Conservation (phyloP, 23 tunicate species). For the Phallusia fumigata region DNA sequence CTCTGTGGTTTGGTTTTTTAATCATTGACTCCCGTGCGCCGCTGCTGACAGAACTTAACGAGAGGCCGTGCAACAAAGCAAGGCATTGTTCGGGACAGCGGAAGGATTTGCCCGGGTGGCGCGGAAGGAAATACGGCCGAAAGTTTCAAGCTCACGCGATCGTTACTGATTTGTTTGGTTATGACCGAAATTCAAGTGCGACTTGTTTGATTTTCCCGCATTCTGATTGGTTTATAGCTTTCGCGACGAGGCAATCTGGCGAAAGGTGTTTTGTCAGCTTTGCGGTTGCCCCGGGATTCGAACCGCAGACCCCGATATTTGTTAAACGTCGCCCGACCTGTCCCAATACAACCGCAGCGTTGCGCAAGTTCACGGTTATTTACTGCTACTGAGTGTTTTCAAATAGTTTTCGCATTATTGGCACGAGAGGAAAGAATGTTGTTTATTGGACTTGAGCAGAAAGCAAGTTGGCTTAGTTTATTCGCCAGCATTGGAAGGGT, state of each 20-base stretch:
- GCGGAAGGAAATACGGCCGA: not conserved
- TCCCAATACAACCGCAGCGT: too few relatives aligned
- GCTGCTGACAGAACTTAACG: not conserved
- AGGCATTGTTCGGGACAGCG: not conserved
- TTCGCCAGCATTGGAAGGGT: too few relatives aligned
- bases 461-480: too few relatives aligned
- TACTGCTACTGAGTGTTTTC: too few relatives aligned
- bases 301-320: conserved; percentile 1
- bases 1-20: not conserved
- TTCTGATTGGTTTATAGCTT: not conserved
- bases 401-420: too few relatives aligned
- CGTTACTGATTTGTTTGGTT: not conserved
- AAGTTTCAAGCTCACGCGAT: too few relatives aligned
- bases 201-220: not conserved
- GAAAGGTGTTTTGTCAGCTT: not conserved
- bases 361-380: too few relatives aligned
- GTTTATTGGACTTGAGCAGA: too few relatives aligned
- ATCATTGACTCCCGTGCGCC: not conserved
- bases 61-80: not conserved
- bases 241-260: not conserved
- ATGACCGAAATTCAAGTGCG: not conserved
- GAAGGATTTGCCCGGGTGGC: not conserved
- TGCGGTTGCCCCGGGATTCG: conserved; percentile 6
- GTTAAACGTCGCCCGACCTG: not conserved
- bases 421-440: too few relatives aligned